A percentile compares a stretch with the other conserved stretches of the same genome.
Conservation (phyloP, 2,113 vertebrate species). For the Equus przewalskii region DNA sequence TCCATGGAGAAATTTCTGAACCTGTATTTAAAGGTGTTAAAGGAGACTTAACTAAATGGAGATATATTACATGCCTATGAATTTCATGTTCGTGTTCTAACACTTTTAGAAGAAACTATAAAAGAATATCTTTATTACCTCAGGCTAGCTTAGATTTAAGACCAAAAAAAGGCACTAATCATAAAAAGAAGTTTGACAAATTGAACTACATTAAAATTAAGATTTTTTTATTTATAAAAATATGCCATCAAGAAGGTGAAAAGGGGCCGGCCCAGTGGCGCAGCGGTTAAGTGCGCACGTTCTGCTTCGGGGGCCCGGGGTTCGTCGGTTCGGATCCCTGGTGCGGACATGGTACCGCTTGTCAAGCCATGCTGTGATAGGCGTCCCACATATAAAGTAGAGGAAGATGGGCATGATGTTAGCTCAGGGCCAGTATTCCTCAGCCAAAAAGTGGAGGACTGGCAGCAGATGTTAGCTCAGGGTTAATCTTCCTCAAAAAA, state of each 20-base stretch:
- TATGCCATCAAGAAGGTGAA: not conserved
- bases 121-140: not conserved
- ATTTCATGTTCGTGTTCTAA: slow-evolving; percentile 6
- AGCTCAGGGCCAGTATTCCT: too few relatives aligned
- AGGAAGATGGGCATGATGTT: too few relatives aligned
- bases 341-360: too few relatives aligned
- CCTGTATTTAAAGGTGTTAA: not conserved
- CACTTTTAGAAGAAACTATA: not conserved
- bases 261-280: too few relatives aligned
- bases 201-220: not conserved
- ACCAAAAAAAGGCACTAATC: not conserved
- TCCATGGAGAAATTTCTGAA: not conserved
- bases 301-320: too few relatives aligned
- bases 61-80: not conserved
- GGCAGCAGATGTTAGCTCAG: too few relatives aligned
- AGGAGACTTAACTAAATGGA: not conserved
- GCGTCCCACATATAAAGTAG: too few relatives aligned
- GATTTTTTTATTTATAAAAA: not conserved
- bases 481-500: too few relatives aligned
- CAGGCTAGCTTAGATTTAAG: not conserved
- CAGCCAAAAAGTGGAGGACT: too few relatives aligned
- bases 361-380: too few relatives aligned
- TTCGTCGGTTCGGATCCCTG: too few relatives aligned
- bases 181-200: not conserved
- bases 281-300: too few relatives aligned